phyloP scores from a whole-genome alignment of 2,888 invertebrate species.

The Masnerella sp. region DNA sequence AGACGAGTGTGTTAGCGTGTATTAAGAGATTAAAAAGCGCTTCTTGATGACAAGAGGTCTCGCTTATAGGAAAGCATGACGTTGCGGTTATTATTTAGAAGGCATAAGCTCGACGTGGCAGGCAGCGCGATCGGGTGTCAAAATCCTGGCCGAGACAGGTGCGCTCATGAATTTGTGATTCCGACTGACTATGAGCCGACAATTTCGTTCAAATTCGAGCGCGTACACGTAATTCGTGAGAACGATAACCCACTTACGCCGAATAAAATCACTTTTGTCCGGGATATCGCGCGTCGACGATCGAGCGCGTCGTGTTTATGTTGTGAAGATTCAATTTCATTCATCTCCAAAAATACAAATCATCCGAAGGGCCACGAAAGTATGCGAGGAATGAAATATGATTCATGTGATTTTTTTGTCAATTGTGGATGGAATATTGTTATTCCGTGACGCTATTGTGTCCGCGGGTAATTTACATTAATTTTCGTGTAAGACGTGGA shows the following conservation, averaged over 20 bases:
- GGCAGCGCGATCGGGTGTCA: conserved; percentile 44
- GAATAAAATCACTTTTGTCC: conserved; percentile 23
- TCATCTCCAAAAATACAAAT: conserved; percentile 45
- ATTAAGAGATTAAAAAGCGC: conserved; percentile 56
- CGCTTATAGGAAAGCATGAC: conserved; percentile 38
- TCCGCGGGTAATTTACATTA: conserved; percentile 34
- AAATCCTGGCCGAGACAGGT: conserved; percentile 51
- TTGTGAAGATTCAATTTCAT: conserved; percentile 38
- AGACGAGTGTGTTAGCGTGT: conserved; percentile 25
- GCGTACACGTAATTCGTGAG: conserved; percentile 29
- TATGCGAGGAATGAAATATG: conserved; percentile 34
- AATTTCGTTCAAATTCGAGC: conserved; percentile 33
- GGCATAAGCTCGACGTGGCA: conserved; percentile 21
- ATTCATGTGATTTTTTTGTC: conserved; percentile 25
- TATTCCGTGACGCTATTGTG: conserved; percentile 17
- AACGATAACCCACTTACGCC: conserved; percentile 11
- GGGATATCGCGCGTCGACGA: conserved; percentile 9
- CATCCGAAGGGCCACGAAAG: conserved; percentile 20
- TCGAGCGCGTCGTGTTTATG: conserved; percentile 18
- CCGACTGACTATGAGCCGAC: conserved; percentile 35
- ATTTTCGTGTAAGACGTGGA: conserved; percentile 21
- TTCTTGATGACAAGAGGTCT: conserved; percentile 53
- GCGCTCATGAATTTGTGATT: conserved; percentile 47
- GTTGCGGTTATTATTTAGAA: conserved; percentile 49
- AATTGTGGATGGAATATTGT: conserved; percentile 21